Evolutionary conservation across 2,888 invertebrate species (phyloP).

Genomic region (Quadriops clusia): DNA sequence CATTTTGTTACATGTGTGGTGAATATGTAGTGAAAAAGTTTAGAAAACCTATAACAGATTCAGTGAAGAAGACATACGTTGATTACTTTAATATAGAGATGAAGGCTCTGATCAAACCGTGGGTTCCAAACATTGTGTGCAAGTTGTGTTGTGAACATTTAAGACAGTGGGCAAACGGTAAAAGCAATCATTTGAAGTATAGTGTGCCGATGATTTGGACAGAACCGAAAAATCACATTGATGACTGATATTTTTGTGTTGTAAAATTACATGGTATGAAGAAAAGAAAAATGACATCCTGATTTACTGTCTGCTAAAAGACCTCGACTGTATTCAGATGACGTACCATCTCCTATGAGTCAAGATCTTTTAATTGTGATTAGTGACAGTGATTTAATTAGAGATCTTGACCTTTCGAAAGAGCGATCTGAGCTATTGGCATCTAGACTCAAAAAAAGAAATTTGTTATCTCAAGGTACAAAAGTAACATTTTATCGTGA

Average conservation of each 20-base stretch:
- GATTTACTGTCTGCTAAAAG: too few relatives aligned
- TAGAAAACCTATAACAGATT: conserved; percentile 10
- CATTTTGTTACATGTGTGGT: conserved; percentile 15
- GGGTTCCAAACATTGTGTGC: conserved; percentile 17
- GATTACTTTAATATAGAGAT: conserved; percentile 16
- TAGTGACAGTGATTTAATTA: too few relatives aligned
- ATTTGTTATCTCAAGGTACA: conserved; percentile 9
- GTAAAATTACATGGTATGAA: too few relatives aligned
- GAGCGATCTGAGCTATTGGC: conserved; percentile 18
- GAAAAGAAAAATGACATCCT: too few relatives aligned
- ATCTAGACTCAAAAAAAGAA: conserved; percentile 17
- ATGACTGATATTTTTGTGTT: too few relatives aligned
- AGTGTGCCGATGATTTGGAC: background rate
- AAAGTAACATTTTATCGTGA: conserved; percentile 13
- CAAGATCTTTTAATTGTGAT: conserved; percentile 11
- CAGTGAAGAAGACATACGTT: conserved; percentile 14
- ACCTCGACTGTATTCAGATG: too few relatives aligned
- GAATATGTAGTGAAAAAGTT: conserved; percentile 6
- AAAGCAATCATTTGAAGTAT: conserved; percentile 2
- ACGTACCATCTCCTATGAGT: too few relatives aligned
- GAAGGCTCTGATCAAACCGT: conserved; percentile 15
- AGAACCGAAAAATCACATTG: too few relatives aligned
- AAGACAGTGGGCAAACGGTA: conserved; percentile 15
- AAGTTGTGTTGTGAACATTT: conserved; percentile 16
- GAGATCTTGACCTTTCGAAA: conserved; percentile 18